Conservation (phyloP, 2,888 invertebrate genomes). For the Peribatodes rhomboidaria region DNA sequence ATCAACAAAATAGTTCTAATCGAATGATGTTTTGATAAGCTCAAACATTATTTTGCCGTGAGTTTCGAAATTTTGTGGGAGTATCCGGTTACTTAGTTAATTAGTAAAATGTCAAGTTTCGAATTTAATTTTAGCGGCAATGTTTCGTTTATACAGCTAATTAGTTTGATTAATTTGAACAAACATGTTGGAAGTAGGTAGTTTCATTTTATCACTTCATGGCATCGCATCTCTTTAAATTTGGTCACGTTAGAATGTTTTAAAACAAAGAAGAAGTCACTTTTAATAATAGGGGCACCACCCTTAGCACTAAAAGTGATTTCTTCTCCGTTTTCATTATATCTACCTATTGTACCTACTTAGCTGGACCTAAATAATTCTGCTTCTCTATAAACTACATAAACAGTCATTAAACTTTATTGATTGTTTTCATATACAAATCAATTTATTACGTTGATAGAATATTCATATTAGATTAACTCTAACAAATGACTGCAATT, state of each 20-base stretch:
- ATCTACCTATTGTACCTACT: too few relatives aligned
- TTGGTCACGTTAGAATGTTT: too few relatives aligned
- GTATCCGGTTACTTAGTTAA: constrained; percentile 34
- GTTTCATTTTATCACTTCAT: not conserved
- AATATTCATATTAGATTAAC: constrained; percentile 21
- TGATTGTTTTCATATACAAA: not conserved
- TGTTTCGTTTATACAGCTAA: constrained; percentile 26
- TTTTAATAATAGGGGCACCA: too few relatives aligned
- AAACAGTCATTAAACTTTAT: constrained; percentile 5
- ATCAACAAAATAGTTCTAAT: constrained; percentile 11
- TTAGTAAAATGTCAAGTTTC: constrained; percentile 34
- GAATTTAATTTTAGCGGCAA: constrained; percentile 18
- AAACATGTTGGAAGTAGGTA: constrained; percentile 2
- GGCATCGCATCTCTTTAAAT: too few relatives aligned
- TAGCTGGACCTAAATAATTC: too few relatives aligned
- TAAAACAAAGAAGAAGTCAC: too few relatives aligned
- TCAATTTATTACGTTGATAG: not conserved
- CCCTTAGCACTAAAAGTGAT: too few relatives aligned
- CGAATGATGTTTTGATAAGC: constrained; percentile 13
- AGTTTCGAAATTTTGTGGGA: constrained; percentile 26
- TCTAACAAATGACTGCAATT: constrained; percentile 8
- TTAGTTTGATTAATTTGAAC: constrained; percentile 28
- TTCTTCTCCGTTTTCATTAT: too few relatives aligned
- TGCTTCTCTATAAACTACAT: not conserved
- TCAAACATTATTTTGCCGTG: constrained; percentile 2